Conservation (phyloP, 2,113 vertebrate species). For the Talpa occidentalis region DNA sequence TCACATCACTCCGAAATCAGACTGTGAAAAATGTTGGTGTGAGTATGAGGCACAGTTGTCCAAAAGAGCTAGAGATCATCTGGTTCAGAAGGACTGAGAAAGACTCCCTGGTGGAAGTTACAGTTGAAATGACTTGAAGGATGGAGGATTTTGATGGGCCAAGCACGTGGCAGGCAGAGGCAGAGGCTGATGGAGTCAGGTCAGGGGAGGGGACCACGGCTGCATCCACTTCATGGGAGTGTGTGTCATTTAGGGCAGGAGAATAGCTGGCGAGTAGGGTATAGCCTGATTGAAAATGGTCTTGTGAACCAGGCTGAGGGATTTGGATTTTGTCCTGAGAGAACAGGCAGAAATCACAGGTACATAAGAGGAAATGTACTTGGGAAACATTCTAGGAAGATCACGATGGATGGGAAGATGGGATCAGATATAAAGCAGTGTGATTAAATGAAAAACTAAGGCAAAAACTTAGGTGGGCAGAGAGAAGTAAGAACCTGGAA, state of each 20-base stretch:
- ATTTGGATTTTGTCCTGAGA: background rate
- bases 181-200: background rate
- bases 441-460: background rate
- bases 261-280: too few relatives aligned
- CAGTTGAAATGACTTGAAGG: background rate
- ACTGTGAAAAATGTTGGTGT: background rate
- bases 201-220: background rate
- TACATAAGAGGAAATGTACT: background rate
- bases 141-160: slow-evolving; percentile 29
- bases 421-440: background rate
- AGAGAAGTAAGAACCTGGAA: slow-evolving; percentile 13
- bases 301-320: background rate
- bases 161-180: background rate
- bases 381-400: slow-evolving; percentile 10
- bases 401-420: background rate
- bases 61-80: slow-evolving; percentile 38
- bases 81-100: background rate
- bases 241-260: background rate
- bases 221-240: background rate
- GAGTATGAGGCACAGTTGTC: background rate
- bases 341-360: background rate
- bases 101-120: background rate
- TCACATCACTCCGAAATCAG: slow-evolving; percentile 20
- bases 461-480: background rate
- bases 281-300: background rate